Conservation (phyloP, 2,113 vertebrate species). For the Chaetorhynchus papuensis region DNA sequence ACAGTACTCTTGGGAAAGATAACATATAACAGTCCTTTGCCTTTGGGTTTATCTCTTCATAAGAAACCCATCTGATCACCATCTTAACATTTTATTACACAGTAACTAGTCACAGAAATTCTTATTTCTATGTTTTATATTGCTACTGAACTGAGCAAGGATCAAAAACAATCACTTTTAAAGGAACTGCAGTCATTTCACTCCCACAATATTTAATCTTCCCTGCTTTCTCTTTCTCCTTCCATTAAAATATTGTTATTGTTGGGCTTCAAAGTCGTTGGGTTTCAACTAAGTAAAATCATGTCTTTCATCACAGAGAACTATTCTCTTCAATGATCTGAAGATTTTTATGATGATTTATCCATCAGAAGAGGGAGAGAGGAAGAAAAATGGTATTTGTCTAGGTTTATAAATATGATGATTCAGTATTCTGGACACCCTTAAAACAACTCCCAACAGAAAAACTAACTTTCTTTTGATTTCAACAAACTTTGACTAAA, state of each 20-base stretch:
- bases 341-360: not conserved
- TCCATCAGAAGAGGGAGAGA: not conserved
- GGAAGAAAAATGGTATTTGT: not conserved
- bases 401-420: not conserved
- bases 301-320: not conserved
- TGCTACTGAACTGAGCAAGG: not conserved
- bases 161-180: not conserved
- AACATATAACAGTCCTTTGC: not conserved
- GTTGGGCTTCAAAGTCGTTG: not conserved
- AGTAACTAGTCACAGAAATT: not conserved
- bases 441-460: not conserved
- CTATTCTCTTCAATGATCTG: not conserved
- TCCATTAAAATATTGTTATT: not conserved
- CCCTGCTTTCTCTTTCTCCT: not conserved
- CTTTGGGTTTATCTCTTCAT: not conserved
- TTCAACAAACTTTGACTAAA: not conserved
- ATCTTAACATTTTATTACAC: not conserved
- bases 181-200: not conserved
- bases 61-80: not conserved
- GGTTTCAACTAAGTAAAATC: not conserved
- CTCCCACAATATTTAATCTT: not conserved
- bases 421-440: not conserved
- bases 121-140: not conserved
- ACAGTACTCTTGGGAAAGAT: not conserved
- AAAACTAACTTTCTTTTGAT: not conserved